phyloP scores from a whole-genome alignment of 2,888 invertebrate genomes.

The Acanthosepion lycidas region DNA sequence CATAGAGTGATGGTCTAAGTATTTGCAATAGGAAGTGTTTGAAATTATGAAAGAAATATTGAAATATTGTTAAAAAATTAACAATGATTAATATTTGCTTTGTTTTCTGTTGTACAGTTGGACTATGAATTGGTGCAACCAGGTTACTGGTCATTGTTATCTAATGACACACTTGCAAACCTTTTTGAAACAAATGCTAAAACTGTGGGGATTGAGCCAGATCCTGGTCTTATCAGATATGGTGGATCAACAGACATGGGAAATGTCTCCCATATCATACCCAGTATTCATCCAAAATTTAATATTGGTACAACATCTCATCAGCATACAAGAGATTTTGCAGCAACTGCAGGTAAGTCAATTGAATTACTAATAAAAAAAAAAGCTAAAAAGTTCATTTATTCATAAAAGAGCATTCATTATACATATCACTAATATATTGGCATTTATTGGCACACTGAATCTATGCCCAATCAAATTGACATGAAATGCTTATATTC shows the following conservation, averaged over 20 bases:
- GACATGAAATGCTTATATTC: no score
- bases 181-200: conserved; percentile 56
- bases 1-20: no score
- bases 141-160: conserved; percentile 62
- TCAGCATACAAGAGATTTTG: conserved; percentile 59
- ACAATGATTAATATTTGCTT: no score
- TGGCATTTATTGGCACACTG: neutral
- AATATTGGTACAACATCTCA: conserved; percentile 54
- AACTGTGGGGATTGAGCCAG: conserved; percentile 52
- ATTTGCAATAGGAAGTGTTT: no score
- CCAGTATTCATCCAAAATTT: conserved; percentile 64
- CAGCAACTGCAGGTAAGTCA: conserved; percentile 53
- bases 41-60: neutral
- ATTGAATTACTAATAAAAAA: neutral
- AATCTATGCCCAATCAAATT: neutral
- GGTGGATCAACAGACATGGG: conserved; percentile 71
- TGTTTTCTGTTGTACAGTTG: conserved; percentile 52
- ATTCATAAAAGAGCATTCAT: no score
- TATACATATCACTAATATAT: no score
- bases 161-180: conserved; percentile 59
- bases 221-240: conserved; percentile 35
- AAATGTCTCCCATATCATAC: conserved; percentile 68
- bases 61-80: neutral
- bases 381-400: no score
- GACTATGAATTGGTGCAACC: conserved; percentile 51